Evolutionary conservation across 2,797 vertebrate species (phyloP), one percentile per base, ranked within the genome.

Genomic region (Muraenolepis orangiensis): DNA sequence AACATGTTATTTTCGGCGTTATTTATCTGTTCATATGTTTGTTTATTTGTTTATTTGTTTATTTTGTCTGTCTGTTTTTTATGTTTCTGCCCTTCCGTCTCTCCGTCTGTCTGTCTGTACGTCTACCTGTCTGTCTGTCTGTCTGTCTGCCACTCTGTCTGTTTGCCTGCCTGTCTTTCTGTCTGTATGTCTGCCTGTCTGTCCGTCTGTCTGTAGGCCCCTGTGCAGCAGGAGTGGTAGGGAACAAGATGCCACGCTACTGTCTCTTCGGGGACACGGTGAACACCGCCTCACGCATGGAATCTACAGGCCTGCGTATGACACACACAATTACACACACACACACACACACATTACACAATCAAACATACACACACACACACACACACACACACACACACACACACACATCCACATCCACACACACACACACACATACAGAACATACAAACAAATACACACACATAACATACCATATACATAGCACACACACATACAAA

Each of bases 241-340:
- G 96, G 40, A 96, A 96, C 87, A 99, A 99, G 90, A 99, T 98
- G 97, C 97, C 97, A 76, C 95, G 97, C 28, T 98, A 98, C 76
- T 99, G 97, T 84, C 93, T 99, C 7, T 98, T 99, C 74, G 97
- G 96, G 46, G 97, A 98, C 23, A 98, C 97, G 0, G 97, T 98
- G 82, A 99, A 99, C 91, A 98, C 97, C 0, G 94, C 97, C 32
- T 98, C 97, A 0, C 90, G 97, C 73, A 97, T 99, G 96, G 97
- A 99, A 92, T 98, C 97, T 79, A 97, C 97, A 0, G 95, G 97
- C 88, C 92, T 97, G 78, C 97, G 97, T 99, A 95, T 96, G 95
- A 73, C 74, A 81, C 72, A 72, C 69, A 51, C 64, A 78, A 26
- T 66, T 36, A 61, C 29, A 71, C 71, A 77, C 76, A 78, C 28